Evolutionary conservation across 2,113 vertebrate species (phyloP), one percentile per base, ranked within the genome.

Genomic region (Dascyllus trimaculatus): DNA sequence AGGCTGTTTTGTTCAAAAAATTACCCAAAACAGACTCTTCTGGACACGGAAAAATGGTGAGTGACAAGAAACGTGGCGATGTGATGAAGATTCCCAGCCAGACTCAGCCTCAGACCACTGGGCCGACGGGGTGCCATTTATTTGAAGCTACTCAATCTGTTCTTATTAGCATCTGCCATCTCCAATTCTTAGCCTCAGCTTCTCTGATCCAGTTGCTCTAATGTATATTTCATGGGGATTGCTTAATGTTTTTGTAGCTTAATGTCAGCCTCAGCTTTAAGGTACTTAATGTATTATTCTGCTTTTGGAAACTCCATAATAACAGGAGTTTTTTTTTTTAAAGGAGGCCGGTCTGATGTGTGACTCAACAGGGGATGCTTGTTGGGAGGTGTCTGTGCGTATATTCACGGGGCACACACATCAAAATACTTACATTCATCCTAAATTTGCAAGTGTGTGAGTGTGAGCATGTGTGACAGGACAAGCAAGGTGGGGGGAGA

Each of bases 261-360:
- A 81, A 82, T 71, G 58, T 82, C 80, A 72, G 56, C 68, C 76
- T 90, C 85, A 78, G 81, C 75, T 91, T 91, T 78, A 90, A 80
- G 68, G 71, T 84, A 46, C 69, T 90, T 92, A 85, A 93, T 94
- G 90, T 85, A 86, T 93, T 93, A 94, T 95, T 94, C 94, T 89
- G 72, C 93, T 93, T 92, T 88, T 77, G 48, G 86, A 85, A 84
- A 71, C 60, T 60, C 49, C 59, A 87, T 92, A 91, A 89, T 80
- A 81, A 92, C 46, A 49, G 77, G 65, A 63, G 65, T 35, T 84
- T 86, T 80, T 64, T 51, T 51, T 61, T 60, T 45, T 40, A 79
- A 68, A 70, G 40, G 46, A 85, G 70, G 79, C 75, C 38, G 69
- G 58, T 89, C 58, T 92, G 87, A 89, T 93, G 80, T 90, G 77